Base-by-base conservation (phyloP, 2,797 vertebrate genomes). In the Bovichtus variegatus region DNA sequence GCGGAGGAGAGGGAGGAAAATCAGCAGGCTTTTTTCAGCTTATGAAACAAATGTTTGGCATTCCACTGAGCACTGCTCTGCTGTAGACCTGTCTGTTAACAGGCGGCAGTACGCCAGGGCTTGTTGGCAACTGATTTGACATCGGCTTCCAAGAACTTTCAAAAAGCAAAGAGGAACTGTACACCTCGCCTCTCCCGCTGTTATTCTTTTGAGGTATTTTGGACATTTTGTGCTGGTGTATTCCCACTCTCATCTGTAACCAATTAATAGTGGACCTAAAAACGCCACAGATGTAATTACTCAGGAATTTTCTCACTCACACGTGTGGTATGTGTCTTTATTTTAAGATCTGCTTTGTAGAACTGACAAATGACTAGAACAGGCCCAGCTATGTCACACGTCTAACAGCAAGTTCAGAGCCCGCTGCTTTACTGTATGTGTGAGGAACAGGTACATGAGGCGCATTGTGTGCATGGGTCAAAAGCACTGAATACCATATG, bases 11-110 rank as follows among this genome's bases (percentile, higher is more conserved):
- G 60, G 77, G 79, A 85, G 81, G 82, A 82, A 89, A 92, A 90
- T 90, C 87, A 86, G 85, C 72, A 72, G 71, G 72, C 69, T 67
- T 80, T 85, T 86, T 86, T 81, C 86, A 91, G 81, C 87, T 89
- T 92, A 91, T 92, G 89, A 94, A 91, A 91, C 82, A 88, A 92
- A 94, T 94, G 89, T 91, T 92, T 94, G 82, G 87, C 87, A 95
- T 95, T 95, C 94, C 93, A 78, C 54, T 44, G 80, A 79, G 81
- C 75, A 49, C 79, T 65, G 90, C 91, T 85, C 85, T 85, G 90
- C 89, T 89, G 89, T 91, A 90, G 90, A 90, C 83, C 89, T 91
- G 90, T 91, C 92, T 90, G 89, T 91, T 89, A 89, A 79, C 81
- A 74, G 84, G 73, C 74, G 76, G 82, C 84, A 68, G 68, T 53